Percentiles rank a stretch among this genome's conserved stretches.
These are phyloP conservation scores for Operophtera brumata DNA, from an alignment of 2,888 invertebrate genomes.

Conservation along the genomic window DNA sequence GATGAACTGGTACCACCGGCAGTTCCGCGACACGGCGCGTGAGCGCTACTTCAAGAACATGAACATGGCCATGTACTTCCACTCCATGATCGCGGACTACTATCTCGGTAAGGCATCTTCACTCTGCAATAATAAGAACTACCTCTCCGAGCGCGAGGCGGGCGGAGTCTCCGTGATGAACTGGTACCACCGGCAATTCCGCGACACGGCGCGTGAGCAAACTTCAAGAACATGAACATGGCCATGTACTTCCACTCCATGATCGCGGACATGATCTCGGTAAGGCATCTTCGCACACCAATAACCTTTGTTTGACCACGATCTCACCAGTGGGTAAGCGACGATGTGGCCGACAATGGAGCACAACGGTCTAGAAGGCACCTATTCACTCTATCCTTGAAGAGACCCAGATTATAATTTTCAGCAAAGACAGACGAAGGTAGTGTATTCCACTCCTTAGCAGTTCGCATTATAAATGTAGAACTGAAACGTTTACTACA, in stretches of 20 bases:
- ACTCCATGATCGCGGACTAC: slow-evolving; percentile 98
- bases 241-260: slow-evolving; percentile 98
- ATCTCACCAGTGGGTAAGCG: too few species aligned
- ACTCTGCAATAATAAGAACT: too few species aligned
- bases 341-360: too few species aligned
- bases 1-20: slow-evolving; percentile 99
- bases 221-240: slow-evolving; percentile 98
- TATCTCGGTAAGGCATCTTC: slow-evolving; percentile 85
- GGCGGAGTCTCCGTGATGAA: slow-evolving; percentile 99
- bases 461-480: too few species aligned
- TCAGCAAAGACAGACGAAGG: too few species aligned
- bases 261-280: slow-evolving; percentile 99
- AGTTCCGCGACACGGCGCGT: slow-evolving; percentile 95
- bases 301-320: too few species aligned
- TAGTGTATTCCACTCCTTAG: too few species aligned
- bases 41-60: slow-evolving; percentile 98
- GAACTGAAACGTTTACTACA: too few species aligned
- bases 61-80: slow-evolving; percentile 98
- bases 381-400: too few species aligned
- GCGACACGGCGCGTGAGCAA: slow-evolving; percentile 96
- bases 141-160: slow-evolving; percentile 97
- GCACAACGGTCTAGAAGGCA: too few species aligned
- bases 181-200: slow-evolving; percentile 99
- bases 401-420: too few species aligned
- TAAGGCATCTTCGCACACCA: slow-evolving; percentile 36